Evolutionary conservation across 2,888 invertebrate species (phyloP).

Genomic region (Sericinus montela): DNA sequence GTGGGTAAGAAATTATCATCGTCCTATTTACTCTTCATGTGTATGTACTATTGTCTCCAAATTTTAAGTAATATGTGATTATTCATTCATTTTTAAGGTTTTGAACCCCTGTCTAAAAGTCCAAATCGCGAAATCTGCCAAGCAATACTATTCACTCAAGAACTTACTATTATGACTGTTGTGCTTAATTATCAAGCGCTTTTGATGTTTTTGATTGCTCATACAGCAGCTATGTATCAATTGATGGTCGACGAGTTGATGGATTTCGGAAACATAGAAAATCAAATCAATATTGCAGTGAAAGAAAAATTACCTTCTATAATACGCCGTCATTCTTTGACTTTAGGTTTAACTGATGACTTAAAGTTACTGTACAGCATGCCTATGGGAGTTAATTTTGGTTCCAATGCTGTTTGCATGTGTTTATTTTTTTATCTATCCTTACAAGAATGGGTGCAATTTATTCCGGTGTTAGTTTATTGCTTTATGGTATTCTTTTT

Average conservation of each 20-base stretch:
- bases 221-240: conserved; percentile 53
- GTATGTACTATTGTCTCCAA: too few relatives aligned
- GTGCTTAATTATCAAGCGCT: conserved; percentile 54
- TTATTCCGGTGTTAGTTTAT: conserved; percentile 49
- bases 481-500: conserved; percentile 57
- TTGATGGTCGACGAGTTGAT: conserved; percentile 50
- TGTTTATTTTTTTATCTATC: conserved; percentile 53
- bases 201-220: conserved; percentile 50
- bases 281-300: conserved; percentile 31
- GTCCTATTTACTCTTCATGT: too few relatives aligned
- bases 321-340: conserved; percentile 43
- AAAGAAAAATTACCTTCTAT: conserved; percentile 38
- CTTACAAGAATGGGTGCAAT: conserved; percentile 45
- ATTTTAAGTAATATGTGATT: too few relatives aligned
- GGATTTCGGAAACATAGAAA: conserved; percentile 32
- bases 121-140: conserved; percentile 52
- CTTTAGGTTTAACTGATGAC: conserved; percentile 39
- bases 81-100: conserved; percentile 37
- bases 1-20: conserved; percentile 48
- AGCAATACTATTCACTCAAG: conserved; percentile 38
- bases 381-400: conserved; percentile 59
- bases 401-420: conserved; percentile 52
- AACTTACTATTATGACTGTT: conserved; percentile 39
- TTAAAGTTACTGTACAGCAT: conserved; percentile 51
- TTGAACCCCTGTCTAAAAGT: conserved; percentile 40